A percentile compares a stretch with the other conserved stretches of the same genome.
Evolutionary conservation across 1,140 invertebrate species (phyloP).

Genomic region (Nasonia vitripennis): DNA sequence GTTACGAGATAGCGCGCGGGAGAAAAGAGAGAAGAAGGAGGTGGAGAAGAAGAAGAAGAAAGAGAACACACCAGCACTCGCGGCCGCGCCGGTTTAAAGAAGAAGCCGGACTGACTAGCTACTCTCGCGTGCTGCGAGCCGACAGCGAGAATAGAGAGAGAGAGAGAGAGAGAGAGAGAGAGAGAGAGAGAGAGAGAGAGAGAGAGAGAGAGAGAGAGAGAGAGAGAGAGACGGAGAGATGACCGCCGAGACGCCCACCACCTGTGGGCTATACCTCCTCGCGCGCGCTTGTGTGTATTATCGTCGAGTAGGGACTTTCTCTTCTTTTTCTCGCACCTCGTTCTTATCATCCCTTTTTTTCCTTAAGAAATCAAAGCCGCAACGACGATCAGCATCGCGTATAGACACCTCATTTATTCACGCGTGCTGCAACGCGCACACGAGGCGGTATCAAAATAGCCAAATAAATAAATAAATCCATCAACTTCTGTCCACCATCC

Average conservation of each 20-base stretch:
- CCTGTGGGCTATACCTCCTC: slow-evolving; percentile 64
- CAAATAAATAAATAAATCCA: slow-evolving; percentile 17
- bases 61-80: slow-evolving; percentile 31
- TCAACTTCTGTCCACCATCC: neutral
- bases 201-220: neutral
- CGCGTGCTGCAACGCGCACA: neutral
- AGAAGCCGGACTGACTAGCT: slow-evolving; percentile 39
- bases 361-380: too few species aligned
- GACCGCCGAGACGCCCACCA: slow-evolving; percentile 67
- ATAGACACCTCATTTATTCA: too few species aligned
- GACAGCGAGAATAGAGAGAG: slow-evolving; percentile 7
- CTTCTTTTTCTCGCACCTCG: neutral
- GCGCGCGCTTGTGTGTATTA: slow-evolving; percentile 49
- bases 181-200: neutral
- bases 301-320: neutral
- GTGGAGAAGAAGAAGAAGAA: neutral
- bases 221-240: neutral
- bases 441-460: neutral
- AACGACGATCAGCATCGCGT: too few species aligned
- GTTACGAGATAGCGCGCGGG: neutral
- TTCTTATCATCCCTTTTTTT: too few species aligned
- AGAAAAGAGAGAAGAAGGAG: slow-evolving; percentile 12
- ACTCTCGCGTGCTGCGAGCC: neutral
- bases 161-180: neutral
- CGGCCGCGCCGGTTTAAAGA: slow-evolving; percentile 42